These are phyloP conservation scores for Melierax canorus DNA, from an alignment of 2,113 vertebrate genomes.

Conservation along the genomic window DNA sequence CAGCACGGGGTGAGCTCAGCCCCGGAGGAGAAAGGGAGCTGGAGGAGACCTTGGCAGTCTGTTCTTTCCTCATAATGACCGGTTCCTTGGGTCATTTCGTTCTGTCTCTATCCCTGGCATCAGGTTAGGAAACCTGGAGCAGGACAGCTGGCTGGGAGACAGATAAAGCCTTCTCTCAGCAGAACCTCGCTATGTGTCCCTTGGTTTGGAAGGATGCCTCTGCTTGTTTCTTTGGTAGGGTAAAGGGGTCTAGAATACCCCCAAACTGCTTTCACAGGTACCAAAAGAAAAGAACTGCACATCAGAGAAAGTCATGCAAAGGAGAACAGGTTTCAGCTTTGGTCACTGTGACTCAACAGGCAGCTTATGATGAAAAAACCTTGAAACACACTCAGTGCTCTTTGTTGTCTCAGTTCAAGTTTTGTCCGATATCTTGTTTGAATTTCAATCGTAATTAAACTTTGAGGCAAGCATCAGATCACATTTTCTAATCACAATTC, in stretches of 20 bases:
- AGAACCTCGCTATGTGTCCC: rapidly evolving
- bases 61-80: not conserved
- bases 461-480: not conserved
- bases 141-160: not conserved
- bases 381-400: not conserved
- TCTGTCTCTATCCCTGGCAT: not conserved
- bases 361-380: not conserved
- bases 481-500: not conserved
- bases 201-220: not conserved
- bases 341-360: not conserved
- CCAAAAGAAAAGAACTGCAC: not conserved
- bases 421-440: not conserved
- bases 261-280: not conserved
- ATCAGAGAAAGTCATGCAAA: not conserved
- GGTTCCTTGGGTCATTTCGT: not conserved
- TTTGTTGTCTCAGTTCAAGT: not conserved
- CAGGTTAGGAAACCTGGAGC: not conserved
- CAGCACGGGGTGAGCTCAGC: not conserved
- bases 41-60: not conserved
- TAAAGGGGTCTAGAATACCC: not conserved
- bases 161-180: not conserved
- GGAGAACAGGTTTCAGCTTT: not conserved
- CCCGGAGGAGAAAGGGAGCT: not conserved
- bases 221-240: not conserved
- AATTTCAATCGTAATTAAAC: not conserved